Base-by-base conservation (phyloP, 1,140 invertebrate genomes). In the Scaptodrosophila lebanonensis region DNA sequence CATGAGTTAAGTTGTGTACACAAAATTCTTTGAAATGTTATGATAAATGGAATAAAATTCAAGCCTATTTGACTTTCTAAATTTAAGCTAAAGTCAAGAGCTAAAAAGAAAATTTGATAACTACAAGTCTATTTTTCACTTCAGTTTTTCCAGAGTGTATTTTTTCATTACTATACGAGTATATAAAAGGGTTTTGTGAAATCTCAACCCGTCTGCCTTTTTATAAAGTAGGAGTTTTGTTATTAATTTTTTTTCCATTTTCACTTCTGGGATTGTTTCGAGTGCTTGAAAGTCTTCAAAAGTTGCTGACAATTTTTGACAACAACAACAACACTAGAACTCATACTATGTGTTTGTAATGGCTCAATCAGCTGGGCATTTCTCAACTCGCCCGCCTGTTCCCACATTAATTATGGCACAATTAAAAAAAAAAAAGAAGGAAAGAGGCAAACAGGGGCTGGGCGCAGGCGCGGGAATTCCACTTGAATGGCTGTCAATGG, bases 401-500 rank as follows among this genome's bases (percentile, higher is more conserved):
- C 73, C 73, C 73, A 79, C 73, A 79, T 79, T 79, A 79, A 79
- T 79, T 79, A 79, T 73, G 75, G 52, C 56, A 82, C 73, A 79
- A 79, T 82, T 79, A 77, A 79, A 71, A 67, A 35, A 75, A 33
- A 56, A 49, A 43, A 71, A 67, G 39, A 75, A 33, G 57, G 49
- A 43, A 17, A 16, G 12, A 13, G 9, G n/a, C 33, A 13, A 44
- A 20, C 25, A 15, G 16, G 17, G 13, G 25, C 38, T 22, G 20
- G 8, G 15, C 15, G 25, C 30, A 27, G 39, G 18, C 20, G 44
- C 53, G 75, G 68, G 68, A 73, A 69, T 51, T 82, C 75, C 73
- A 79, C 73, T 79, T 73, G 68, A 79, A 73, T 58, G 67, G 39
- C 73, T 73, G 68, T 68, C 73, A 72, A 73, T 79, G 64, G 49